Conservation (phyloP, 53 echinoderm and acorn worm species). For the Temnopleurus reevesii region DNA sequence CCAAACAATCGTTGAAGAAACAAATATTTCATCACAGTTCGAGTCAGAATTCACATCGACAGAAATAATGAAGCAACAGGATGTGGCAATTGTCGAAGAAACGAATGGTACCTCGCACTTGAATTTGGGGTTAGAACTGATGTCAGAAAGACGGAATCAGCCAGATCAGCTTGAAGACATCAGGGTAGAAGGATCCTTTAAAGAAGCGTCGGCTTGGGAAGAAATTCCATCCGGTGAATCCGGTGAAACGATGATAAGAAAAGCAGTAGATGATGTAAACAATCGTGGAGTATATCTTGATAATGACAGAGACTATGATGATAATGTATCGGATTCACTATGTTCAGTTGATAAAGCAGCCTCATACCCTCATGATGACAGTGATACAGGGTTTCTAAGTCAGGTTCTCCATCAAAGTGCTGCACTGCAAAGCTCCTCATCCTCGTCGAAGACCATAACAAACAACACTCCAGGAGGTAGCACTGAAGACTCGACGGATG, state of each 20-base stretch:
- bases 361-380: neutral
- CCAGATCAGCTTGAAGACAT: neutral
- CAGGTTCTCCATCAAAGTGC: neutral
- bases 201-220: neutral
- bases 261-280: neutral
- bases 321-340: neutral
- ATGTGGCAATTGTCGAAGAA: neutral
- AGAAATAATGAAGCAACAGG: neutral
- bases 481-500: neutral
- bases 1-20: too few species aligned
- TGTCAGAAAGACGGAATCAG: neutral
- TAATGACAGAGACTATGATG: neutral
- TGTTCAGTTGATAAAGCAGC: neutral
- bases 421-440: neutral
- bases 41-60: too few species aligned
- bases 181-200: neutral
- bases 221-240: neutral
- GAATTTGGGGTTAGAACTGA: neutral
- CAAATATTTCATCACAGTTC: too few species aligned
- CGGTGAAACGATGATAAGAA: neutral
- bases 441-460: neutral
- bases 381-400: constrained; percentile 6
- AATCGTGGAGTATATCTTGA: neutral
- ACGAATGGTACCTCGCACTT: neutral
- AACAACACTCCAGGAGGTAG: neutral